phyloP scores from a whole-genome alignment of 2,797 vertebrate species.

The Leptatherina wallacei region DNA sequence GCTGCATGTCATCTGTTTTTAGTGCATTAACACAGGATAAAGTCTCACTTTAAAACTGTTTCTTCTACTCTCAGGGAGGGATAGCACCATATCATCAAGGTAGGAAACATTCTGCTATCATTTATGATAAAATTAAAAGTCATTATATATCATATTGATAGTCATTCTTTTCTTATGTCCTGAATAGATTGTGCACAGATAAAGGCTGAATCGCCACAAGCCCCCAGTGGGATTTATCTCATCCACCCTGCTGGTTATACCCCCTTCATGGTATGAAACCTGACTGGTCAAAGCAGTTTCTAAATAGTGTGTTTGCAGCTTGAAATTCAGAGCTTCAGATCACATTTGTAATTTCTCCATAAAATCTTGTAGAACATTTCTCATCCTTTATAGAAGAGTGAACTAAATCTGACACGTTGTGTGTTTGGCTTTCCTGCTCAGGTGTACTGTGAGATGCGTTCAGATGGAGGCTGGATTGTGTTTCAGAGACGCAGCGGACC shows the following conservation, averaged over 20 bases:
- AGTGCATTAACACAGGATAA: neutral
- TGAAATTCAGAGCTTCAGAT: neutral
- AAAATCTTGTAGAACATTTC: neutral
- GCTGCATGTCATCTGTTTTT: too few relatives aligned
- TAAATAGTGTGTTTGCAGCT: neutral
- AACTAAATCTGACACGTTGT: neutral
- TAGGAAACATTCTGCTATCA: conserved; percentile 13
- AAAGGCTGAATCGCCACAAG: conserved; percentile 40
- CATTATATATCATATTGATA: neutral
- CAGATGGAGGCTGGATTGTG: conserved; percentile 75
- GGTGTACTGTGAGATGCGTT: conserved; percentile 76
- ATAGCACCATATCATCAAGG: conserved; percentile 22
- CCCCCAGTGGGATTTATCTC: conserved; percentile 65
- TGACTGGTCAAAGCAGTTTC: neutral
- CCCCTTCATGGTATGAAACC: conserved; percentile 60
- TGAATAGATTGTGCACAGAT: conserved; percentile 73
- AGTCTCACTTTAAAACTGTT: conserved; percentile 12
- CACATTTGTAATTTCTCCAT: too few relatives aligned
- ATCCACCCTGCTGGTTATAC: conserved; percentile 51
- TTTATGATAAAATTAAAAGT: neutral
- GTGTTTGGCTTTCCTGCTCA: conserved; percentile 20
- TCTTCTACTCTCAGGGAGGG: conserved; percentile 3
- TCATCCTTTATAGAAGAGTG: too few relatives aligned
- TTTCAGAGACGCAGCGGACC: conserved; percentile 64
- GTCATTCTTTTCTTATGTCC: neutral